A percentile compares a stretch with the other conserved stretches of the same genome.
Conservation (phyloP, 1,140 invertebrate species). For the Marisa cornuarietis region DNA sequence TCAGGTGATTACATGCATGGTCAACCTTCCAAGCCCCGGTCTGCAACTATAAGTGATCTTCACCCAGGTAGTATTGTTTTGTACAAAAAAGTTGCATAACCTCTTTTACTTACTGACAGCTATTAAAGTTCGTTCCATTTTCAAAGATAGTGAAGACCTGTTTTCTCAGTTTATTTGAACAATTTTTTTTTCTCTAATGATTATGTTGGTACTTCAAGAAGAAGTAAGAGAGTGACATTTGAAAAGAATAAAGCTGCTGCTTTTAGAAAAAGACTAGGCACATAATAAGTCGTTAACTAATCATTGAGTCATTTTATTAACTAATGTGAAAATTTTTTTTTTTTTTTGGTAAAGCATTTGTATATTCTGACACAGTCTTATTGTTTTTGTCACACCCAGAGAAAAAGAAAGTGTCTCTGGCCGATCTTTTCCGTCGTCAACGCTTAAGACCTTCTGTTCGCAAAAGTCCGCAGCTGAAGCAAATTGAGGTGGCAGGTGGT, state of each 20-base stretch:
- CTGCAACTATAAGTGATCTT: constrained; percentile 11
- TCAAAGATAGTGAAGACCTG: too few relatives aligned
- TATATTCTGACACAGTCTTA: too few relatives aligned
- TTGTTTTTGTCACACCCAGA: constrained; percentile 40
- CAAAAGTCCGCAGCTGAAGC: constrained; percentile 40
- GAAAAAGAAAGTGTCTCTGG: constrained; percentile 56
- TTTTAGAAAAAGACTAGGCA: too few relatives aligned
- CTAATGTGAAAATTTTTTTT: not conserved
- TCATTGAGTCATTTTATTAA: not conserved
- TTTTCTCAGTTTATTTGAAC: too few relatives aligned
- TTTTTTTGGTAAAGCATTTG: not conserved
- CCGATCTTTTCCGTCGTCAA: constrained; percentile 58
- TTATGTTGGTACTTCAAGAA: too few relatives aligned
- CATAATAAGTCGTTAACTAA: not conserved
- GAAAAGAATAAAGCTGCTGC: too few relatives aligned
- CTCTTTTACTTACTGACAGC: too few relatives aligned
- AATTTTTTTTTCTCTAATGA: too few relatives aligned
- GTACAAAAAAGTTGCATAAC: too few relatives aligned
- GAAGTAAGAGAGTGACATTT: too few relatives aligned
- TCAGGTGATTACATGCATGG: not conserved
- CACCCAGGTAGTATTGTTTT: not conserved
- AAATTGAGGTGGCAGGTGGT: constrained; percentile 28
- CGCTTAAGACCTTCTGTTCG: constrained; percentile 7
- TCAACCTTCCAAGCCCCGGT: not conserved
- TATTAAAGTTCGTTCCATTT: too few relatives aligned